These are phyloP conservation scores for Anthopleura sola DNA, from an alignment of 64 coral and sea anemone genomes.

Conservation along the genomic window DNA sequence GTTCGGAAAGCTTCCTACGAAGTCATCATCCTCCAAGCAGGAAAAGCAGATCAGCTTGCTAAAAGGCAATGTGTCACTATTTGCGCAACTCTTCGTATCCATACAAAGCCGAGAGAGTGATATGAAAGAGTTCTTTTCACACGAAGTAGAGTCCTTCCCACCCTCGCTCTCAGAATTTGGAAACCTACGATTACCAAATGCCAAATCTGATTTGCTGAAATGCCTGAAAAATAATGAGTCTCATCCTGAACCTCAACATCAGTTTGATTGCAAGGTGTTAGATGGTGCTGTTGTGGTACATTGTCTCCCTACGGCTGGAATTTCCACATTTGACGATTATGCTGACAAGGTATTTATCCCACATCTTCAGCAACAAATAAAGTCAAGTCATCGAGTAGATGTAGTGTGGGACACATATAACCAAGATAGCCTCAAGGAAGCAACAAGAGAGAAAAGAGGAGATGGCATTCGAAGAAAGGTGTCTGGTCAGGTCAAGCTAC, in stretches of 20 bases:
- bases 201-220: too few relatives aligned
- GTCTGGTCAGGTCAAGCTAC: slow-evolving; percentile 47
- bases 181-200: too few relatives aligned
- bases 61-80: neutral
- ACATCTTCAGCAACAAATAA: slow-evolving; percentile 40
- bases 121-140: too few relatives aligned
- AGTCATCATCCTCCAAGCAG: slow-evolving; percentile 22
- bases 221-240: too few relatives aligned
- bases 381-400: slow-evolving; percentile 20
- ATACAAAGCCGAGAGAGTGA: too few relatives aligned
- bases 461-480: slow-evolving; percentile 43
- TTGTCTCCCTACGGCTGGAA: slow-evolving; percentile 23
- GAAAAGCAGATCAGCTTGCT: slow-evolving; percentile 44
- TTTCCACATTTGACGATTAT: slow-evolving; percentile 50
- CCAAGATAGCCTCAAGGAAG: slow-evolving; percentile 40
- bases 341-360: slow-evolving; percentile 54
- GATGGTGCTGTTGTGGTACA: slow-evolving; percentile 55
- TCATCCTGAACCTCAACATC: too few relatives aligned
- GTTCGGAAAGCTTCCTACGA: slow-evolving; percentile 28
- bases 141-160: too few relatives aligned
- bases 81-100: neutral
- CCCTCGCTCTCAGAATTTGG: too few relatives aligned
- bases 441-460: slow-evolving; percentile 60
- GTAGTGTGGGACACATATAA: slow-evolving; percentile 48
- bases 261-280: slow-evolving; percentile 49